These are phyloP conservation scores for Portevinia maculata DNA, from an alignment of 2,888 invertebrate species.

Conservation along the genomic window DNA sequence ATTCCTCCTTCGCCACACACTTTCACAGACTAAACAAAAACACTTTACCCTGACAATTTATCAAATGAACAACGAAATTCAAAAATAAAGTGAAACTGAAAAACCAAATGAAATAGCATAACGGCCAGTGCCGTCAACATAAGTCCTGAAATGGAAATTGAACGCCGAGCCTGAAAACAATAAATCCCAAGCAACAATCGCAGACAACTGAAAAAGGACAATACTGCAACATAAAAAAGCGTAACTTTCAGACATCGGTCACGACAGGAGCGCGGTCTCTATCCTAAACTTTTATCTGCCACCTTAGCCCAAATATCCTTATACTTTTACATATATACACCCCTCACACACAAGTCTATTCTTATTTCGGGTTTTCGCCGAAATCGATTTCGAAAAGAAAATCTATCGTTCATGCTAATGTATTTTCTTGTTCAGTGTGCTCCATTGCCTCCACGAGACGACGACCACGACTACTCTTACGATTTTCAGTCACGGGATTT, in stretches of 20 bases:
- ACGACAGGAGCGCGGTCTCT: conserved; percentile 38
- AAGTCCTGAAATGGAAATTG: conserved; percentile 53
- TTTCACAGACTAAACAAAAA: conserved; percentile 62
- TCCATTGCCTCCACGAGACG: conserved; percentile 38
- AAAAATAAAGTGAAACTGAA: conserved; percentile 37
- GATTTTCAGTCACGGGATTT: conserved; percentile 27
- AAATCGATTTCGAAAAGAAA: conserved; percentile 68
- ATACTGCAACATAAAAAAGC: conserved; percentile 46
- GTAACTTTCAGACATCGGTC: conserved; percentile 71
- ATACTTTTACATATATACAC: not conserved
- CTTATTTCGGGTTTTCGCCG: conserved; percentile 43
- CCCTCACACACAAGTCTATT: conserved; percentile 18
- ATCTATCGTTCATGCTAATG: conserved; percentile 74
- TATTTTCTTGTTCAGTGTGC: conserved; percentile 55
- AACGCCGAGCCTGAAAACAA: conserved; percentile 38
- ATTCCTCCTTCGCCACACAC: conserved; percentile 28
- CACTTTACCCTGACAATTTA: conserved; percentile 73
- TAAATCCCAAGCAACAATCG: conserved; percentile 54
- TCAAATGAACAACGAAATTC: conserved; percentile 72
- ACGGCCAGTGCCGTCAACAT: conserved; percentile 19
- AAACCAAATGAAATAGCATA: conserved; percentile 42
- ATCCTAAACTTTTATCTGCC: not conserved
- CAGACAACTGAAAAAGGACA: conserved; percentile 35
- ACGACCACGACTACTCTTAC: conserved; percentile 37
- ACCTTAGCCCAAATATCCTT: conserved; percentile 21